Evolutionary conservation across 2,888 invertebrate species (phyloP), one percentile per base, ranked within the genome.

Genomic region (Asteroscopus sphinx): DNA sequence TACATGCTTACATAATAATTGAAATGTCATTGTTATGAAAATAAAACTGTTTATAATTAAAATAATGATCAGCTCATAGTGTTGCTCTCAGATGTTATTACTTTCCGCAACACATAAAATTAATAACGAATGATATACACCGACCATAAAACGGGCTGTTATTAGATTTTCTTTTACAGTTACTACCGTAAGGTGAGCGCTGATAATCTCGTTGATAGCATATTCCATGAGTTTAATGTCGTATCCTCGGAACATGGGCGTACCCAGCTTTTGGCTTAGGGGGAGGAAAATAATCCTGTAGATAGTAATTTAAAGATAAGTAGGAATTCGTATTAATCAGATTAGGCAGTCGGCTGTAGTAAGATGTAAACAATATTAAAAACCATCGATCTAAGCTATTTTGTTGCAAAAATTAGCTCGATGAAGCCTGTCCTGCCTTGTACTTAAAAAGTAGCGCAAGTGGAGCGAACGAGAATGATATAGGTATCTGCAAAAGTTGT

Each of bases 91-190:
- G 49, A 46, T 51, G 51, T 64, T 58, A 76, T 59, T 55, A 55
- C 57, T 64, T 65, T 54, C 45, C 39, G 28, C 59, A 52, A 57
- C 17, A 60, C 61, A 58, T 55, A 46, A 76, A 71, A 76, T 21
- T 76, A 76, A 73, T 74, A 73, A 59, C 35, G 47, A 61, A 56
- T 71, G 75, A 73, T 71, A 71, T 71, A 76, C 56, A 68, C 53
- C 47, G 44, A 35, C 71, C 55, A 74, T 76, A 73, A 76, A 73
- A 41, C 57, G 47, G 4, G 36, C 39, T 56, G 49, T 73, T 68
- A 76, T 76, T 76, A 67, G 54, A 76, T 71, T 76, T 64, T 48
- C 51, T 55, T 39, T 56, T 42, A 62, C 55, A 57, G 48, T 52
- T 53, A 59, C 17, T 61, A 46, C 41, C 49, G 55, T 51, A 37